Evolutionary conservation across 2,113 vertebrate genomes (phyloP), one percentile per base, ranked within the genome.

Genomic region (Gobio gobio): DNA sequence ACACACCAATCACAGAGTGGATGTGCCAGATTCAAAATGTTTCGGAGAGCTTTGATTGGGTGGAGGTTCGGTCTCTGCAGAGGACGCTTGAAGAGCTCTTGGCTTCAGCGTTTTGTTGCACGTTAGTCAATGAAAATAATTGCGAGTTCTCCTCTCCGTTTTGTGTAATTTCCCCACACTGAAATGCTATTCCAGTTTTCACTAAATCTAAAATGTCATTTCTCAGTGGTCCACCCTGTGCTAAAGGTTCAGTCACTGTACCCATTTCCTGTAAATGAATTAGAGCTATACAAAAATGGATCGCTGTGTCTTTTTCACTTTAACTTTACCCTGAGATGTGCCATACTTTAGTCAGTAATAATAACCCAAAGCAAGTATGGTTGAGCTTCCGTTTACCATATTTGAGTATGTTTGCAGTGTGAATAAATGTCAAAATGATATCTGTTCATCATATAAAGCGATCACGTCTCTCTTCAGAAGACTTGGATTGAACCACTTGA

Each of bases 1-100:
- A 78, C 76, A 59, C 76, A 78, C 33, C 76, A 59, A 59, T 59
- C 18, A 78, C 43, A 75, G 72, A 26, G 24, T 75, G 13, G 22
- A 75, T 75, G 45, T 26, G 72, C 45, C 72, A 75, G 45, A 74
- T 5, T 43, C 36, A 12, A 36, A 43, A 36, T 3, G 9, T 70
- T 70, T 70, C 36, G 12, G 18, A 70, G 4, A 36, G 43, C 13
- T 75, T 45, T 26, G 72, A 49, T 75, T 49, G 72, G 45, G 45
- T 49, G 22, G 72, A 18, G 43, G 13, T 49, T 49, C 45, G 5
- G 22, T 10, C 58, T 24, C n/a, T 13, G n/a, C 10, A 12, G n/a
- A 24, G 36, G 66, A 40, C 4, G 10, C 18, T 49, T 26, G 45
- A 49, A 22, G 45, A 75, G n/a, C 45, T 75, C 13, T 75, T 72